Base-by-base conservation (phyloP, 2,113 vertebrate species). In the Bufo gargarizans region DNA sequence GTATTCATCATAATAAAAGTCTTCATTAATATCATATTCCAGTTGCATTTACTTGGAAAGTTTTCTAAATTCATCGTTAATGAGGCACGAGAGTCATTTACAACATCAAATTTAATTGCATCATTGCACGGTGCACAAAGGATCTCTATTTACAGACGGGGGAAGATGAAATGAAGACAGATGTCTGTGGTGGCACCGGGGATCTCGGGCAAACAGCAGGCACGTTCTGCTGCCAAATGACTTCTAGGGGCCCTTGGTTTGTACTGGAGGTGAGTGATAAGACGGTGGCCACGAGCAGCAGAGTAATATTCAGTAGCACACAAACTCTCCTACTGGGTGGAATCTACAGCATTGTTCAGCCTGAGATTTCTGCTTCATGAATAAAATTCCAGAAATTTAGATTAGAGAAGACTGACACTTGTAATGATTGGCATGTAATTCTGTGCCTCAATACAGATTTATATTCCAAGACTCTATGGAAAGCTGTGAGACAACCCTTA, bases 11-110 rank as follows among this genome's bases (percentile, higher is more conserved):
- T 81, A 4, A 87, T 49, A 77, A 20, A 72, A 58, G 22, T 71
- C 43, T 50, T 81, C 86, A 87, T 87, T 87, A 80, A 81, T 65
- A 71, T 58, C 77, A 8, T 43, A 87, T 87, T 58, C 65, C 63
- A 2, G 3, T 47, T 58, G n/a, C 49, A 16, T 81, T 87, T 81
- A 13, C 77, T 87, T 16, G 86, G 85, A 47, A 87, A 80, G 43
- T 87, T 76, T 76, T 59, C 17, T 74, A 86, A 86, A 71, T 81
- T 33, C 20, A n/a, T 61, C 17, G 55, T 61, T 86, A 86, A 86
- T 87, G 77, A 71, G 84, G 53, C 77, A 72, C 86, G 45, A 7
- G 50, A 86, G 76, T 67, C 76, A 86, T 87, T 87, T 87, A 80
- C 86, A 80, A 47, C 80, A 33, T 58, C 69, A 77, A 22, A 79